Evolutionary conservation across 1,140 invertebrate genomes (phyloP).

Genomic region (Oppia nitens): DNA sequence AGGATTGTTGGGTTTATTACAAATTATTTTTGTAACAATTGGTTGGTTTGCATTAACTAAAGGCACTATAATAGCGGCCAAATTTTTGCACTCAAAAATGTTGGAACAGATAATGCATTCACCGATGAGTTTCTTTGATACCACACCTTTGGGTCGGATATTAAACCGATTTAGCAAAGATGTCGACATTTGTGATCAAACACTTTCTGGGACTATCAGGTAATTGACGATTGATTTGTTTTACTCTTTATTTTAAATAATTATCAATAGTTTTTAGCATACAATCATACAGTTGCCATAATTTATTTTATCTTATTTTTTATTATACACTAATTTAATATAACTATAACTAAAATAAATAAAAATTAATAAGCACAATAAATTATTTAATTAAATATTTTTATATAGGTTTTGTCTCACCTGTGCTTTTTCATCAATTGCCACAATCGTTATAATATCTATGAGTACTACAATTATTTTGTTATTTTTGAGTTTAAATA

Average conservation of each 20-base stretch:
- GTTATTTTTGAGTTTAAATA: background rate
- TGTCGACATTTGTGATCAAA: constrained; percentile 29
- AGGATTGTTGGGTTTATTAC: constrained; percentile 4
- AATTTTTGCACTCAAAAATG: constrained; percentile 18
- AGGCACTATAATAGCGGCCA: constrained; percentile 1
- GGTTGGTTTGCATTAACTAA: constrained; percentile 5
- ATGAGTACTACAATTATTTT: constrained; percentile 1
- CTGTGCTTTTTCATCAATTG: constrained; percentile 3
- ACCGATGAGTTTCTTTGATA: constrained; percentile 32
- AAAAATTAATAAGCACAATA: no score
- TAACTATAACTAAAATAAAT: no score
- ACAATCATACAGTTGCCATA: no score
- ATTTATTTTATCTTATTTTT: no score
- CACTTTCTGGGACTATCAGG: constrained; percentile 25
- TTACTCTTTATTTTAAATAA: background rate
- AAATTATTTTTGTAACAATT: background rate
- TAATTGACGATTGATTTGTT: no score
- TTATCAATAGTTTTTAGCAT: background rate
- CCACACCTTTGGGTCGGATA: constrained; percentile 35
- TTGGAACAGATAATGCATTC: constrained; percentile 24
- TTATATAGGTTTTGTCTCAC: constrained; percentile 1
- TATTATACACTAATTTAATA: no score
- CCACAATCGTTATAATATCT: constrained; percentile 9
- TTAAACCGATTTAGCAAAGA: constrained; percentile 35
- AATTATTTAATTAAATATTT: no score